These are phyloP conservation scores for Bombylius discolor DNA, from an alignment of 2,888 invertebrate genomes.

Conservation along the genomic window DNA sequence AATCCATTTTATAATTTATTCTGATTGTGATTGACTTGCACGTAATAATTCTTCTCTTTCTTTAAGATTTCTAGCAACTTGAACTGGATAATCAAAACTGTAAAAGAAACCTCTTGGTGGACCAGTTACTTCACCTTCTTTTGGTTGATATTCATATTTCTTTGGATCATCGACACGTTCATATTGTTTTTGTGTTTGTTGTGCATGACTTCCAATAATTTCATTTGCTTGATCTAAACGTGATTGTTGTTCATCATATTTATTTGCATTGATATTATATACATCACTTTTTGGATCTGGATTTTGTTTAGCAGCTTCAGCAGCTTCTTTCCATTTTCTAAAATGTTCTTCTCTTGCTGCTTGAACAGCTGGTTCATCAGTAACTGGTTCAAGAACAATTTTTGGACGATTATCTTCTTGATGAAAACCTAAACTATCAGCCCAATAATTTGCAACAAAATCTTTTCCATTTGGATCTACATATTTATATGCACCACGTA, in stretches of 20 bases:
- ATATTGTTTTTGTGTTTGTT: background rate
- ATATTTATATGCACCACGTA: constrained; percentile 60
- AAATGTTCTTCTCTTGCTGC: constrained; percentile 56
- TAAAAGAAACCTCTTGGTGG: constrained; percentile 62
- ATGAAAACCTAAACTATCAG: constrained; percentile 64
- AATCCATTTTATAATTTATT: background rate
- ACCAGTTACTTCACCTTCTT: constrained; percentile 36
- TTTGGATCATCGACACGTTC: constrained; percentile 19
- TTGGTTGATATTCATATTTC: constrained; percentile 26
- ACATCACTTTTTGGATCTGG: constrained; percentile 34
- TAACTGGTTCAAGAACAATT: constrained; percentile 46
- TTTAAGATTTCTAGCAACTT: constrained; percentile 24
- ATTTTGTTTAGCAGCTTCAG: constrained; percentile 39
- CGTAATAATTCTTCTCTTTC: constrained; percentile 27
- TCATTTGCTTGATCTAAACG: constrained; percentile 12
- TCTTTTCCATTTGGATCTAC: constrained; percentile 40
- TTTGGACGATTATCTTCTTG: constrained; percentile 60
- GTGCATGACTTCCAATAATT: constrained; percentile 4
- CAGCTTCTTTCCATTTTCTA: constrained; percentile 53
- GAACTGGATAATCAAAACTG: constrained; percentile 44
- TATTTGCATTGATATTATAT: constrained; percentile 10
- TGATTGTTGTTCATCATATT: constrained; percentile 11
- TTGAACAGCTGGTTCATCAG: constrained; percentile 56
- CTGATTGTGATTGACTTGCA: constrained; percentile 15
- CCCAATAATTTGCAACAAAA: constrained; percentile 48